These are phyloP conservation scores for Actias luna DNA, from an alignment of 2,888 invertebrate species.

Conservation along the genomic window DNA sequence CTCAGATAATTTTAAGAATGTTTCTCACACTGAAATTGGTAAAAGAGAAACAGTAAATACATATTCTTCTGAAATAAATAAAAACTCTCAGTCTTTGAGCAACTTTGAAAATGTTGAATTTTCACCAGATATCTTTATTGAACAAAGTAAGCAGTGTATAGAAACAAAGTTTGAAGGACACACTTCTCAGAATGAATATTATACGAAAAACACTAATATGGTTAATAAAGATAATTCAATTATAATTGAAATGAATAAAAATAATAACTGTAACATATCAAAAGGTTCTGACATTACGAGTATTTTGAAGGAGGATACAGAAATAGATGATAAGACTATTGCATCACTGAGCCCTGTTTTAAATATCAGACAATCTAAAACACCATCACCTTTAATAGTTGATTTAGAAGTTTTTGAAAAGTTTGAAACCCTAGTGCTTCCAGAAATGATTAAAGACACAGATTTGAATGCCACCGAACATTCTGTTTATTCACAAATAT, in stretches of 20 bases:
- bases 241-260: neutral
- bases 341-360: slow-evolving; percentile 36
- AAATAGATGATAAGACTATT: neutral
- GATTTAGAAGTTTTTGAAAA: slow-evolving; percentile 60
- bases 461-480: slow-evolving; percentile 47
- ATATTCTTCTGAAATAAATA: neutral
- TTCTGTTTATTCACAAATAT: slow-evolving; percentile 61
- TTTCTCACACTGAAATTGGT: neutral
- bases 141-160: neutral
- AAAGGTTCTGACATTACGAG: neutral
- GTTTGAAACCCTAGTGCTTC: slow-evolving; percentile 58
- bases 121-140: slow-evolving; percentile 2
- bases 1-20: neutral
- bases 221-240: neutral
- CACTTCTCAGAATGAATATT: neutral
- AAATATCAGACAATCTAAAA: slow-evolving; percentile 33
- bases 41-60: neutral
- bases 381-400: slow-evolving; percentile 44
- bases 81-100: neutral
- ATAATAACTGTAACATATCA: neutral
- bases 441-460: slow-evolving; percentile 44
- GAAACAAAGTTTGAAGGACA: neutral
- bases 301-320: slow-evolving; percentile 3
- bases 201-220: neutral
- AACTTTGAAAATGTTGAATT: slow-evolving; percentile 11